Percentiles rank a stretch among this genome's conserved stretches.
Conservation (phyloP, 2,113 vertebrate species). For the Ciconia stormi region DNA sequence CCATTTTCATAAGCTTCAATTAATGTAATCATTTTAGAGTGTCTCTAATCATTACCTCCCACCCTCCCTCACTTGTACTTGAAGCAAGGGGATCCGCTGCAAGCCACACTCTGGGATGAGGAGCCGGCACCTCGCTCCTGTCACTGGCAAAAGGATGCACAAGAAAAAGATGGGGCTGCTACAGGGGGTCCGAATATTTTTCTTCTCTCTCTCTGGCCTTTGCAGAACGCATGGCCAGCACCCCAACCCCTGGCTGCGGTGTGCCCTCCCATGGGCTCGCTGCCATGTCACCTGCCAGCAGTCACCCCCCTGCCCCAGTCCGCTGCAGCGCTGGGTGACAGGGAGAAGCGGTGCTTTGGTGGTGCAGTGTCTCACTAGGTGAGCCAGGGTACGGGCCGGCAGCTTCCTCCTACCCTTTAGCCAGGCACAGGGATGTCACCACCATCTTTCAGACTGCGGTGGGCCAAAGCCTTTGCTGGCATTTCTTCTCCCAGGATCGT, state of each 20-base stretch:
- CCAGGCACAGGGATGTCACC: not conserved
- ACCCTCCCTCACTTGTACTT: not conserved
- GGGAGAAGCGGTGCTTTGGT: not conserved
- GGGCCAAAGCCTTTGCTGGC: not conserved
- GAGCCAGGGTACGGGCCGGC: not conserved
- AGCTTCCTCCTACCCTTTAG: not conserved
- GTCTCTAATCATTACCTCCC: slow-evolving; percentile 38
- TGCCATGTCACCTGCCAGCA: not conserved
- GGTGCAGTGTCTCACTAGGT: no score
- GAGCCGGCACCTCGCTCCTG: not conserved
- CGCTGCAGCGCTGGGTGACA: not conserved
- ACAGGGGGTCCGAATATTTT: rapidly evolving
- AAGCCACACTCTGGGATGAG: not conserved
- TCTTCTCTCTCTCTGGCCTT: not conserved
- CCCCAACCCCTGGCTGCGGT: not conserved
- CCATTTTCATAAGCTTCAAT: slow-evolving; percentile 40
- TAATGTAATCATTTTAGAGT: slow-evolving; percentile 58
- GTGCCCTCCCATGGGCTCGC: not conserved
- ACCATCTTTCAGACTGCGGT: not conserved
- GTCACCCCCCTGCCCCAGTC: not conserved
- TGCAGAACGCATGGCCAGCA: rapidly evolving
- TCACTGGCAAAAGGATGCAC: not conserved
- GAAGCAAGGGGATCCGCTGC: not conserved
- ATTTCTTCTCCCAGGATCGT: not conserved
- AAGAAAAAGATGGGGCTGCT: not conserved